phyloP scores from a whole-genome alignment of 1,140 invertebrate genomes.

The Chironomus tepperi region DNA sequence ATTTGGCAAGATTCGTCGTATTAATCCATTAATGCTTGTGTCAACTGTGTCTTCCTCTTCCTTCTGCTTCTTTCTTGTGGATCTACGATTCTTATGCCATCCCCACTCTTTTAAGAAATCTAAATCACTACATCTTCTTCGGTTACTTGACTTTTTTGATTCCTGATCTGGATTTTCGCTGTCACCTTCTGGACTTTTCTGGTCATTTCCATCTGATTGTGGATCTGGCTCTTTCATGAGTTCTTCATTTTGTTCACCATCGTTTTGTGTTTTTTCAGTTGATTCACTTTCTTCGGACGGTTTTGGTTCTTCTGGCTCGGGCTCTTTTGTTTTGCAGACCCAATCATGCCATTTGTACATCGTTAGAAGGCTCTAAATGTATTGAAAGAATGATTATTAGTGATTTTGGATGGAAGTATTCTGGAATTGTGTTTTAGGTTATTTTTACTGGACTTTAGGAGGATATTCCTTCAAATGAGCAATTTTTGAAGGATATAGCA shows the following conservation, averaged over 20 bases:
- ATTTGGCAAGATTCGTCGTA: constrained; percentile 50
- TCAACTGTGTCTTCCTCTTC: constrained; percentile 51
- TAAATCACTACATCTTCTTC: constrained; percentile 55
- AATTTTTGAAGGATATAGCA: no score
- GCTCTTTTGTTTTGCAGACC: not conserved
- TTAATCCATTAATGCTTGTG: constrained; percentile 54
- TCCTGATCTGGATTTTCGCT: constrained; percentile 25
- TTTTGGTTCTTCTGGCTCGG: constrained; percentile 10
- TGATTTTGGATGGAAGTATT: no score
- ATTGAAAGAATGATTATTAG: not conserved
- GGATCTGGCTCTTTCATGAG: constrained; percentile 39
- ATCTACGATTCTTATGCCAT: constrained; percentile 62
- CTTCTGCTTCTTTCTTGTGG: constrained; percentile 49
- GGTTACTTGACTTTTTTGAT: constrained; percentile 46
- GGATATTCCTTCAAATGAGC: no score
- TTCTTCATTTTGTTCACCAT: constrained; percentile 25
- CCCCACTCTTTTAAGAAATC: constrained; percentile 60
- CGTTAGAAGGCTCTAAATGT: not conserved
- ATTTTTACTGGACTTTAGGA: no score
- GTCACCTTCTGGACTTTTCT: constrained; percentile 26
- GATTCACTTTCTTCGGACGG: not conserved
- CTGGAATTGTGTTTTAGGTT: no score
- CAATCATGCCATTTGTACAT: not conserved
- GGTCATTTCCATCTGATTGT: constrained; percentile 29
- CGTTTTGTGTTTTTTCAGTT: not conserved